Base-by-base conservation (phyloP, 2,797 vertebrate genomes). In the Paedocypris micromegethes region DNA sequence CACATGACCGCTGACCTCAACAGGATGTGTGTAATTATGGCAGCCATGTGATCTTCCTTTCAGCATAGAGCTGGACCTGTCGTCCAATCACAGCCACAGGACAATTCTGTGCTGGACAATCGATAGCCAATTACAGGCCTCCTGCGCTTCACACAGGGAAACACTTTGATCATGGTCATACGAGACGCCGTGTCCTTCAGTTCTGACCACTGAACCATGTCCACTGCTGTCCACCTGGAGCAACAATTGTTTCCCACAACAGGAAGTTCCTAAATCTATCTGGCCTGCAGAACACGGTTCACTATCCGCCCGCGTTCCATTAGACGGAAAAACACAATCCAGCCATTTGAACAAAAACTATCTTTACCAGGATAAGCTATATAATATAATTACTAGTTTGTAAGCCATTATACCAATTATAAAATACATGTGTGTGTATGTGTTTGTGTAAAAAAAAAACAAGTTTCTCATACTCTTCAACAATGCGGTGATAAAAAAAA, bases 111-210 rank as follows among this genome's bases (percentile, higher is more conserved):
- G 79, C 43, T 8, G 78, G 81, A 81, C 75, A 86, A 92, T 93
- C 91, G 86, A 92, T 92, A 91, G 64, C 64, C 90, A 86, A 92
- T 91, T 92, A 93, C 90, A 87, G 87, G 83, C 85, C 85, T 86
- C 83, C 87, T 85, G 80, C 78, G 89, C 89, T 88, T 87, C 86
- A 76, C 88, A 90, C 83, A 87, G 85, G 76, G 77, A 82, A 86
- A 83, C 0, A 78, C 91, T 92, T 91, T 92, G 92, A 93, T 92
- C 87, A 84, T 87, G 83, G 84, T 81, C 84, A 71, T 70, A 77
- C 79, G 78, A 86, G 87, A 77, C 47, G 64, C 85, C 81, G 75
- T 82, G 85, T 85, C 81, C 58, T 75, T 83, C 78, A 84, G 78
- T 73, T 75, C 79, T 82, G 75, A 80, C 87, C 72, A 80, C 89